Evolutionary conservation across 2,113 vertebrate species (phyloP), one percentile per base, ranked within the genome.

Genomic region (Xyliphius kryptos): DNA sequence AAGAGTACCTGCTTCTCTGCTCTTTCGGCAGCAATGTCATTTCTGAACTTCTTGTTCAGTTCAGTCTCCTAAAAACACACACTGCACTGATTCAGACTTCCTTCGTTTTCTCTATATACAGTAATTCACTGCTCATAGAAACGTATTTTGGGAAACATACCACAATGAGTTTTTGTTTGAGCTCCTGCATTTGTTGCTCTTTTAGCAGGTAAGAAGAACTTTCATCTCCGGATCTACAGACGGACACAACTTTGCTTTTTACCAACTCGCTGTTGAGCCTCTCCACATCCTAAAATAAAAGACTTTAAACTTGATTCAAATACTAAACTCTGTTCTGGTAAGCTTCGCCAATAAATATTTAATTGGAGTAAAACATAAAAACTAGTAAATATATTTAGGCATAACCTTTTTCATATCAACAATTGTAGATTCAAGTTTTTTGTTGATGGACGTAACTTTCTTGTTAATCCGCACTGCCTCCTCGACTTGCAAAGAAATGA

Each of bases 1-100:
- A n/a, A n/a, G 15, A 51, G 86, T 73, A 92, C 95, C 87, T 90
- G 82, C 59, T 93, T 97, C 74, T 92, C 91, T 80, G 82, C 79
- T 82, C 84, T 86, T 22, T 89, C 71, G 12, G 46, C 52, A 12
- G 5, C 17, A 48, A 85, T 88, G 70, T 92, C 89, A 75, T 91
- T 87, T 67, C 63, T 61, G 12, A 95, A 68, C 64, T 83, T 91
- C 78, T 84, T 86, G 79, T 85, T 92, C 73, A 94, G 71, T 75
- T 90, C 86, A 6, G 68, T 78, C 78, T 93, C 91, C 95, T 97
- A 44, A 57, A 72, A 37, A 63, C 3, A 52, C n/a, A n/a, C n/a
- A n/a, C n/a, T n/a, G n/a, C n/a, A n/a, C n/a, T n/a, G n/a, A n/a
- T n/a, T n/a, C n/a, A n/a, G n/a, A n/a, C n/a, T n/a, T n/a, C n/a